Conservation (phyloP, 35 echinoderm and acorn worm genomes). For the Strongylocentrotus purpuratus region DNA sequence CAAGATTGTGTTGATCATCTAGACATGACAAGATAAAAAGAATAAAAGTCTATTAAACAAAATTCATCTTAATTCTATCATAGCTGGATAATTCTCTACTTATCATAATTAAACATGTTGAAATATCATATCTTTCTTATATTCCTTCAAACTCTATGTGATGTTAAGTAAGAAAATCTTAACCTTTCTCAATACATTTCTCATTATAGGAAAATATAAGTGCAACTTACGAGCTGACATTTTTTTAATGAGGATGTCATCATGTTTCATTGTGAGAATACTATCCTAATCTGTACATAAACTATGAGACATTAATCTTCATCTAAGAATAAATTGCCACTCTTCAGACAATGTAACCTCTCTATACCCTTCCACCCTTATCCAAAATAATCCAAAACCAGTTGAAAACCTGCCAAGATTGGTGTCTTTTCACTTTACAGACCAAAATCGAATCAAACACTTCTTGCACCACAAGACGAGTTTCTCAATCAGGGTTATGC, state of each 20-base stretch:
- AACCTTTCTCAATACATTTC: too few relatives aligned
- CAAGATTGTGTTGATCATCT: constrained; percentile 95
- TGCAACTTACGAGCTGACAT: background rate
- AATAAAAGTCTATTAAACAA: background rate
- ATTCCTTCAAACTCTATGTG: too few relatives aligned
- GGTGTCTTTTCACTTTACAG: background rate
- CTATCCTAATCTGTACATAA: background rate
- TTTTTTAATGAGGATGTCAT: background rate
- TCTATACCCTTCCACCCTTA: background rate
- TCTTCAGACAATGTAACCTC: background rate
- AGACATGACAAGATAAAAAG: constrained; percentile 26
- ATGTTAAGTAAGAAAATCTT: too few relatives aligned
- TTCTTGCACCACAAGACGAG: background rate
- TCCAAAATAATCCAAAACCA: background rate
- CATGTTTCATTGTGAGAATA: background rate
- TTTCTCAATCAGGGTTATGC: background rate
- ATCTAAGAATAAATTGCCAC: background rate
- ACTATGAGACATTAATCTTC: background rate
- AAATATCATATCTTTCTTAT: too few relatives aligned
- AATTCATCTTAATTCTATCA: background rate
- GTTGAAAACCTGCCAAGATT: background rate
- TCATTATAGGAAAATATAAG: too few relatives aligned
- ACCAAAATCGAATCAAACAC: background rate
- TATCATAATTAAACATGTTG: too few relatives aligned
- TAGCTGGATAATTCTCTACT: background rate